phyloP scores from a whole-genome alignment of 2,888 invertebrate genomes.

The Heliconius ethilla region DNA sequence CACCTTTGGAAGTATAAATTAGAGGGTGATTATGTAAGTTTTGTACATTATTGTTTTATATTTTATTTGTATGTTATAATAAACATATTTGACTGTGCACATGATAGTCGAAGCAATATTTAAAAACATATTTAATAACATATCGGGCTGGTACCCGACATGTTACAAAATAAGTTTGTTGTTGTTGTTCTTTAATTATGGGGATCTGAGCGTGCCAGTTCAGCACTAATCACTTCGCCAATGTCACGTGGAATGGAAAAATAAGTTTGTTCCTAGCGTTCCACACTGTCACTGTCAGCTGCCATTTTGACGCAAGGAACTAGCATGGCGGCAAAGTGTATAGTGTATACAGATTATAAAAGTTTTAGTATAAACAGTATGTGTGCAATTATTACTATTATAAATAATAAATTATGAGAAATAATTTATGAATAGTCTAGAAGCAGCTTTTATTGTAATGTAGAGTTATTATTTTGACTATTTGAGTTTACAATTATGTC shows the following conservation, averaged over 20 bases:
- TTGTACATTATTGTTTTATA: no score
- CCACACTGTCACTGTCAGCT: not conserved
- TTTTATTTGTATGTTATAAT: no score
- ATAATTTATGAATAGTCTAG: not conserved
- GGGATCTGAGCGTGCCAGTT: no score
- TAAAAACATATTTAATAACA: no score
- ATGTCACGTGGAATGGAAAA: no score
- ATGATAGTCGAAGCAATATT: no score
- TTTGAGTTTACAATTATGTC: not conserved
- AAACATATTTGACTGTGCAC: no score
- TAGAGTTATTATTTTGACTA: not conserved
- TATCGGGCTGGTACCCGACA: not conserved
- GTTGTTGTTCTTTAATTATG: not conserved
- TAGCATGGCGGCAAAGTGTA: not conserved
- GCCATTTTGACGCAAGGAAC: conserved; percentile 4
- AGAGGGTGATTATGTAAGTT: no score
- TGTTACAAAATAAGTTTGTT: no score
- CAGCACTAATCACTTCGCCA: no score
- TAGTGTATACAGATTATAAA: conserved; percentile 7
- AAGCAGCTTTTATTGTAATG: not conserved
- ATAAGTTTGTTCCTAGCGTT: not conserved
- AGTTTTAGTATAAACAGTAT: not conserved
- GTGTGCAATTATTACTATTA: not conserved
- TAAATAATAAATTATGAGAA: not conserved
- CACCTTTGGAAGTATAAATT: no score